phyloP scores from a whole-genome alignment of 2,888 invertebrate species.

The Campaea margaritaria region DNA sequence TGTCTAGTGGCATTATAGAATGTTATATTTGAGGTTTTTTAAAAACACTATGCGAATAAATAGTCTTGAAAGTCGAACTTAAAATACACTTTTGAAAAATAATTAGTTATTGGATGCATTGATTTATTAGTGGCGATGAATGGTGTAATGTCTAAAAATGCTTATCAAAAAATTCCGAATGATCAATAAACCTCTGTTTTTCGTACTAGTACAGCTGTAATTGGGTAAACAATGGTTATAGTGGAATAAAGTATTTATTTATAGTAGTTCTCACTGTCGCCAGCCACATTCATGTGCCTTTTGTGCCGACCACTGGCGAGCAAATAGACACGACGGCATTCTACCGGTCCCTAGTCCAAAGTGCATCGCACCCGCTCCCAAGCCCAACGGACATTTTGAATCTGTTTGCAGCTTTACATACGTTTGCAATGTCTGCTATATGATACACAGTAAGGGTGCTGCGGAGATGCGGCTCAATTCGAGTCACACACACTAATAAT shows the following conservation, averaged over 20 bases:
- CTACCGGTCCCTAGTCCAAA: conserved; percentile 46
- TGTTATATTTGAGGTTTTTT: too few species aligned
- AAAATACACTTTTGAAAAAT: too few species aligned
- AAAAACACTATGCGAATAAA: too few species aligned
- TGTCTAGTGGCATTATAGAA: too few species aligned
- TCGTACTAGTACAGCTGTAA: not conserved
- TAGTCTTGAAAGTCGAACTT: too few species aligned
- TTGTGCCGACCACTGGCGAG: conserved; percentile 35
- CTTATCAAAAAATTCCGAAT: too few species aligned
- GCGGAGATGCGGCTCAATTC: not conserved
- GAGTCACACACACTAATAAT: not conserved
- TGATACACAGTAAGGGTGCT: conserved; percentile 11
- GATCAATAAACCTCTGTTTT: not conserved
- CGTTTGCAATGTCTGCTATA: not conserved
- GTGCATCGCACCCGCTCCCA: conserved; percentile 44
- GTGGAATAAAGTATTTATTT: conserved; percentile 2
- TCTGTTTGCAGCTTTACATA: conserved; percentile 37
- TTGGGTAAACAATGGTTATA: not conserved
- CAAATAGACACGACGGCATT: conserved; percentile 51
- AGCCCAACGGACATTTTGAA: conserved; percentile 36
- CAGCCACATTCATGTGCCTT: conserved; percentile 15
- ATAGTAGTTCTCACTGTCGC: conserved; percentile 8
- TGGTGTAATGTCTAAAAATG: too few species aligned
- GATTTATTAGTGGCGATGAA: too few species aligned
- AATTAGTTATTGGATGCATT: too few species aligned